Evolutionary conservation across 2,113 vertebrate species (phyloP).

Genomic region (Sinocyclocheilus grahami): DNA sequence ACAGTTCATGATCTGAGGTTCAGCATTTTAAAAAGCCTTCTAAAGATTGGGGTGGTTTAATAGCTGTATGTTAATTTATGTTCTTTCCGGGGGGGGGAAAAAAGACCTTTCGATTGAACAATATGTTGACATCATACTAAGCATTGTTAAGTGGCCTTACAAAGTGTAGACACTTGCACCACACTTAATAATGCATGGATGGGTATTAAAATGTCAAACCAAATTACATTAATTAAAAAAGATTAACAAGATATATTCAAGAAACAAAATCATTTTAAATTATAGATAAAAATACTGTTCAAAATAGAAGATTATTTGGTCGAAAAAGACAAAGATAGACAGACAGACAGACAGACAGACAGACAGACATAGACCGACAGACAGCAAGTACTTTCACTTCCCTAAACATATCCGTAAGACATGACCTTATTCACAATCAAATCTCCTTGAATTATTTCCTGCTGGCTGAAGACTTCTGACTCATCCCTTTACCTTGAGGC

Average conservation of each 20-base stretch:
- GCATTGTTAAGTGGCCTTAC: background rate
- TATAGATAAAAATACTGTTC: background rate
- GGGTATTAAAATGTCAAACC: background rate
- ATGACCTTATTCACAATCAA: slow-evolving; percentile 22
- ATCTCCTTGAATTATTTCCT: slow-evolving; percentile 30
- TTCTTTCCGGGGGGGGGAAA: background rate
- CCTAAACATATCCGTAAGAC: background rate
- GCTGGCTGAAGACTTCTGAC: background rate
- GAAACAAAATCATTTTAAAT: background rate
- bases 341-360: no score
- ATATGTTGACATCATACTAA: background rate
- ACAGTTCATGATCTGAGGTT: slow-evolving; percentile 17
- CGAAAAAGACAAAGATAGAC: background rate
- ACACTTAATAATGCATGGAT: background rate
- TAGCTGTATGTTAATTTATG: slow-evolving; percentile 22
- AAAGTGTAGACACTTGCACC: background rate
- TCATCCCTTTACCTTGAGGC: background rate
- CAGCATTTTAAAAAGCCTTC: slow-evolving; percentile 1
- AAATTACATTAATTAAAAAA: no score
- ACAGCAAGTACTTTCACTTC: no score
- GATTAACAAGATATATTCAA: background rate
- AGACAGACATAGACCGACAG: no score
- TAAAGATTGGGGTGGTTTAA: slow-evolving; percentile 3
- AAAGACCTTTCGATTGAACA: background rate
- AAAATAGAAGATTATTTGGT: background rate